These are phyloP conservation scores for Perizoma flavofasciatum DNA, from an alignment of 2,888 invertebrate genomes.

Conservation along the genomic window DNA sequence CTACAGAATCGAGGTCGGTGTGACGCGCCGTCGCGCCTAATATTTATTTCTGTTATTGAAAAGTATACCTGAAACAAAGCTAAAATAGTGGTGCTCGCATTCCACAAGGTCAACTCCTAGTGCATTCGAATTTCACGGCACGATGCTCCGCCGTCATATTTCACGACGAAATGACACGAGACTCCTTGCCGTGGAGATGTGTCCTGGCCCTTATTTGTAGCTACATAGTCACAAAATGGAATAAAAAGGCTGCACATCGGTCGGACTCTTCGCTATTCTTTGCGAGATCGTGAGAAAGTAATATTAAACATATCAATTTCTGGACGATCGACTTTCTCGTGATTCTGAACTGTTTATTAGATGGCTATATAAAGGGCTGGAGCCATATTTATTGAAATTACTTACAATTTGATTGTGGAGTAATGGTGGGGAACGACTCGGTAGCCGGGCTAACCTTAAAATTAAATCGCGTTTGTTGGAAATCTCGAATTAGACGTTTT, in stretches of 20 bases:
- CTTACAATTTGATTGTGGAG: constrained; percentile 79
- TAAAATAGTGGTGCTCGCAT: no score
- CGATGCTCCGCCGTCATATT: no score
- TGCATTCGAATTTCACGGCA: no score
- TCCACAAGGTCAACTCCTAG: no score
- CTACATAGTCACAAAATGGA: no score
- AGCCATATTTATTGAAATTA: constrained; percentile 82
- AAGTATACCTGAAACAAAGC: no score
- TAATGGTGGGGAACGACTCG: constrained; percentile 64
- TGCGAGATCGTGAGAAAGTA: constrained; percentile 78
- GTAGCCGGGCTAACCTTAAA: constrained; percentile 71
- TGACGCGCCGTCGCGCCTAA: no score
- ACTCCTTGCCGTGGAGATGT: no score
- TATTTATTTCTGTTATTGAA: no score
- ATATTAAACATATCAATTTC: constrained; percentile 82
- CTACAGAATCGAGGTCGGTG: no score
- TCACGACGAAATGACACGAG: no score
- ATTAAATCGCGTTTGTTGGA: constrained; percentile 71
- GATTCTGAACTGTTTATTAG: constrained; percentile 80
- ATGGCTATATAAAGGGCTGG: constrained; percentile 71
- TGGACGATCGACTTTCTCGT: constrained; percentile 78
- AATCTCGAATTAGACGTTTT: constrained; percentile 71
- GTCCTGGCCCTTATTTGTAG: no score
- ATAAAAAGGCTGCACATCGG: neutral
- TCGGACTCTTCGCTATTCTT: constrained; percentile 24